These are phyloP conservation scores for Eupithecia abbreviata DNA, from an alignment of 2,888 invertebrate species.

Conservation along the genomic window DNA sequence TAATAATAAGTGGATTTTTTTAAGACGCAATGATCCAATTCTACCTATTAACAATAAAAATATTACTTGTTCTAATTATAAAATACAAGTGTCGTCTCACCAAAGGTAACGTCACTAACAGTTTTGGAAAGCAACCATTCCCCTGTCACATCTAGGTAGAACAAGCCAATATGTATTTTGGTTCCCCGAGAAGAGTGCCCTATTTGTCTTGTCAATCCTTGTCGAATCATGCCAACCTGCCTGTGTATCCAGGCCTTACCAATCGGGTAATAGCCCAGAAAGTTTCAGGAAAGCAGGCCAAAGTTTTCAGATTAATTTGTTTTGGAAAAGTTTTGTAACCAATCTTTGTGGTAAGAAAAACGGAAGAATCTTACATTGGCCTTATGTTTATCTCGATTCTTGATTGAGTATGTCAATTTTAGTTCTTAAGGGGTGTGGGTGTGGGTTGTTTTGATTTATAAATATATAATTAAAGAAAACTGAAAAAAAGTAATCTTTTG, in stretches of 20 bases:
- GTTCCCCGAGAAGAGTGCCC: background rate
- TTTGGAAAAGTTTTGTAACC: constrained; percentile 2
- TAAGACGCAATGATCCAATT: too few relatives aligned
- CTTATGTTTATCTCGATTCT: too few relatives aligned
- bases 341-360: background rate
- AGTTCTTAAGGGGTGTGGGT: too few relatives aligned
- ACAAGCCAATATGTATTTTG: background rate
- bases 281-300: background rate
- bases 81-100: background rate
- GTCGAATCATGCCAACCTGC: constrained; percentile 1
- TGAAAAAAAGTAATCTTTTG: too few relatives aligned
- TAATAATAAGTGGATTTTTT: too few relatives aligned
- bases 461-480: too few relatives aligned
- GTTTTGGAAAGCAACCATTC: background rate
- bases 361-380: background rate
- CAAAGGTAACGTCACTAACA: background rate
- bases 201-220: constrained; percentile 10
- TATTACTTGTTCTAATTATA: too few relatives aligned
- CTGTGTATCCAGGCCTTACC: constrained; percentile 5
- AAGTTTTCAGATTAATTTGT: constrained; percentile 11
- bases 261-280: constrained; percentile 7
- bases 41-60: too few relatives aligned
- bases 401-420: too few relatives aligned
- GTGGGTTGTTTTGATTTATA: too few relatives aligned
- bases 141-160: background rate